Percentiles rank a stretch among this genome's conserved stretches.
phyloP scores from a whole-genome alignment of 2,888 invertebrate species.

The Mimumesa dahlbomi region DNA sequence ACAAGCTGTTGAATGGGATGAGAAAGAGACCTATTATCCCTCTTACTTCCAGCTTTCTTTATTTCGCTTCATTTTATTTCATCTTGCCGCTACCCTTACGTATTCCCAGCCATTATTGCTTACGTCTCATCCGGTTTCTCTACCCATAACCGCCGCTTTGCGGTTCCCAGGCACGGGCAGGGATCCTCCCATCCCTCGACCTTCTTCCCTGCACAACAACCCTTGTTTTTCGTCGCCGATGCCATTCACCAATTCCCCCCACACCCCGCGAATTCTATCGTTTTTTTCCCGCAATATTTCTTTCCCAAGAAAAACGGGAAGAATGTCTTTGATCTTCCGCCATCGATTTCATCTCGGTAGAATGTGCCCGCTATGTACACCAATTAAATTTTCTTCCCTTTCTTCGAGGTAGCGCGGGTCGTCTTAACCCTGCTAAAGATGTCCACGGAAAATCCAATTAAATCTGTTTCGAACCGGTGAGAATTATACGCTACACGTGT shows the following conservation, averaged over 20 bases:
- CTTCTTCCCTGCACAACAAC: no score
- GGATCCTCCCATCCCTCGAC: slow-evolving; percentile 33
- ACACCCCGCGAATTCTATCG: slow-evolving; percentile 21
- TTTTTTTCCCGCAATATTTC: background rate
- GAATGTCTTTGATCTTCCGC: no score
- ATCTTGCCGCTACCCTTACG: slow-evolving; percentile 53
- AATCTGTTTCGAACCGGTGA: no score
- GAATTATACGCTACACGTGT: no score
- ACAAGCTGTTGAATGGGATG: slow-evolving; percentile 25
- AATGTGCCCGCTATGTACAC: no score
- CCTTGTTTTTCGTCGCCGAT: slow-evolving; percentile 37
- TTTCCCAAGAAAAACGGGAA: background rate
- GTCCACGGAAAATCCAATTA: no score
- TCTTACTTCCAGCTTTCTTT: slow-evolving; percentile 61
- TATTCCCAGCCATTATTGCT: slow-evolving; percentile 63
- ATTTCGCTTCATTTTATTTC: slow-evolving; percentile 57
- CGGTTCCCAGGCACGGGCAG: slow-evolving; percentile 43
- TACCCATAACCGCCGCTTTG: slow-evolving; percentile 56
- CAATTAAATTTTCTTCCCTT: no score
- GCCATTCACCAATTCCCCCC: slow-evolving; percentile 22
- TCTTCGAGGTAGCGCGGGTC: no score
- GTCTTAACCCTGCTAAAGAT: no score
- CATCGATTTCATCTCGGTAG: no score
- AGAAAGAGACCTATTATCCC: slow-evolving; percentile 54
- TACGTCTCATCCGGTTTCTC: slow-evolving; percentile 56